These are phyloP conservation scores for Agelastica alni DNA, from an alignment of 2,888 invertebrate genomes.

Conservation along the genomic window DNA sequence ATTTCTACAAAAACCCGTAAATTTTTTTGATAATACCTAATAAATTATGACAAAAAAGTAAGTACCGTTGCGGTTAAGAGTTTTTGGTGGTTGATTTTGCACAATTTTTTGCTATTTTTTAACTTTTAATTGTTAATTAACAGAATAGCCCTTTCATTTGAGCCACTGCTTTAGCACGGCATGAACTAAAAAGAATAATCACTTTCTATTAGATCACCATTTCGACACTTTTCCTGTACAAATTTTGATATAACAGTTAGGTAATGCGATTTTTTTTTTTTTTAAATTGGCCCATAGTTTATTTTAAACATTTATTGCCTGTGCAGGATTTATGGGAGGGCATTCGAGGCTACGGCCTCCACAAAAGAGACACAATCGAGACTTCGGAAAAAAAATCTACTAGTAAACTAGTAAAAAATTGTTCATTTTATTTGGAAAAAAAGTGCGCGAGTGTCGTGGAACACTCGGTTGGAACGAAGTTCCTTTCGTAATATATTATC, in stretches of 20 bases:
- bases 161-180: neutral
- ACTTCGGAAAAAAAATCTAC: too few species aligned
- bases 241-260: neutral
- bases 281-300: too few species aligned
- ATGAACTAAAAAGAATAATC: neutral
- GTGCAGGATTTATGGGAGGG: too few species aligned
- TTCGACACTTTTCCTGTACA: neutral
- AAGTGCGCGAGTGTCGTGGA: too few species aligned
- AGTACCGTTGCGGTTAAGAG: neutral
- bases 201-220: neutral
- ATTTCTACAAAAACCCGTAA: conserved; percentile 2
- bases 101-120: conserved; percentile 16
- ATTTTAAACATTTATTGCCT: neutral
- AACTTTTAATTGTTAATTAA: conserved; percentile 15
- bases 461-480: too few species aligned
- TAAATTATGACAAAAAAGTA: too few species aligned
- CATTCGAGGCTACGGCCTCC: too few species aligned
- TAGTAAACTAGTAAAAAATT: too few species aligned
- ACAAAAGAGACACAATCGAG: too few species aligned
- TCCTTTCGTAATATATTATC: too few species aligned
- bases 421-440: too few species aligned
- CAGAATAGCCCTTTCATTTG: conserved; percentile 32
- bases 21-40: too few species aligned
- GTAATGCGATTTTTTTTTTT: neutral
- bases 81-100: conserved; percentile 24